Evolutionary conservation across 1,140 invertebrate genomes (phyloP), one percentile per base, ranked within the genome.

Genomic region (Neodiprion fabricii): DNA sequence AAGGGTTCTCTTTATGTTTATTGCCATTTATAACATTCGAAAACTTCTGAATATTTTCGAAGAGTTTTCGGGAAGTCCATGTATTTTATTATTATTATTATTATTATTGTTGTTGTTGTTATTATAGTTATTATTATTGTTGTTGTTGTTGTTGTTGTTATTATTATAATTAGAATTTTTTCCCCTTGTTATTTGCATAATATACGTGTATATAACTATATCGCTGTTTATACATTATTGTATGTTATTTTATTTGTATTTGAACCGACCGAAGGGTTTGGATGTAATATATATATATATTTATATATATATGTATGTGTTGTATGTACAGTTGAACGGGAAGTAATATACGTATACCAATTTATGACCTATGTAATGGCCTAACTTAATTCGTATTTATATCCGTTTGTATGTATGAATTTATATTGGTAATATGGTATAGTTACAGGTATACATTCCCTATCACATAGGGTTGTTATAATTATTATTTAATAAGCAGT

Each of bases 1-100:
- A 61, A 61, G 11, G 53, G 9, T 61, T 40, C 28, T 40, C 28
- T 40, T 61, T 61, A 61, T 61, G n/a, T 61, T 61, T 61, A 61
- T 61, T 61, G 53, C 53, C 53, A 61, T 61, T 61, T 61, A 61
- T 61, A 61, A 61, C 53, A 61, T 61, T 61, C 8, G 53, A 61
- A 61, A 61, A 61, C 53, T 61, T 61, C n/a, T 12, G n/a, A 61
- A 17, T 14, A 61, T 61, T 61, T 61, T 61, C 53, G 53, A 61
- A 61, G 5, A 61, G 53, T 61, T 61, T 61, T 61, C 53, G 53
- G 5, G 53, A 61, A 61, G 53, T 61, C 53, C 53, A 61, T 61
- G 53, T 61, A 9, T 61, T 61, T 61, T 9, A 61, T 14, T 61
- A 61, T 40, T 40, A 40, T 40, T 40, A 40, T 40, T 40, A 28